These are phyloP conservation scores for Adelosebastes latens DNA, from an alignment of 2,797 vertebrate genomes.

Conservation along the genomic window DNA sequence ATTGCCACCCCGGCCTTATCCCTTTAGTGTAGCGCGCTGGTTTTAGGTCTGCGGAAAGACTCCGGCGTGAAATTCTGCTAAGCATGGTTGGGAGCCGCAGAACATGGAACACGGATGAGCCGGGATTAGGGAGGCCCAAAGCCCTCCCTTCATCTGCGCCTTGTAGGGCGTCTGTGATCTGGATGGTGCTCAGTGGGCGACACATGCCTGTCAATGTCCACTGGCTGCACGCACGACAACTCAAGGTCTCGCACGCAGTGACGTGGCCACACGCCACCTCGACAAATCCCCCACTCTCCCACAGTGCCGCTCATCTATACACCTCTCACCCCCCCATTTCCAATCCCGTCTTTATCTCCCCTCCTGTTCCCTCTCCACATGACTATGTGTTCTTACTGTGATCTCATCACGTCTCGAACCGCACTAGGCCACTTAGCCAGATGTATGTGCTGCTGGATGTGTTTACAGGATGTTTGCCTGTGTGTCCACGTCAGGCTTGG, in stretches of 20 bases:
- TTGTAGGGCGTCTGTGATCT: slow-evolving; percentile 81
- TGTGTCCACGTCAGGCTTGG: slow-evolving; percentile 3
- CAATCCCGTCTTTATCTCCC: slow-evolving; percentile 53
- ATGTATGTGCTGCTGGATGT: slow-evolving; percentile 38
- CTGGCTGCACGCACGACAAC: slow-evolving; percentile 50
- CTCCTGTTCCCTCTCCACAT: slow-evolving; percentile 49
- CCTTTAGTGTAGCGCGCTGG: slow-evolving; percentile 74
- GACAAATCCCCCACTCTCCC: slow-evolving; percentile 60
- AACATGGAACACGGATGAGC: slow-evolving; percentile 84
- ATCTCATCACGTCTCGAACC: slow-evolving; percentile 59
- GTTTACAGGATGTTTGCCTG: slow-evolving; percentile 34
- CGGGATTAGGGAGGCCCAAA: slow-evolving; percentile 82
- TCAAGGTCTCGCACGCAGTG: slow-evolving; percentile 19
- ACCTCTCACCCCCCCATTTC: slow-evolving; percentile 51
- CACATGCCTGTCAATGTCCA: slow-evolving; percentile 78
- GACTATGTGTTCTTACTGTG: slow-evolving; percentile 50
- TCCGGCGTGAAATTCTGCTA: slow-evolving; percentile 82
- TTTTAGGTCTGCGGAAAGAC: slow-evolving; percentile 76
- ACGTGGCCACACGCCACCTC: slow-evolving; percentile 54
- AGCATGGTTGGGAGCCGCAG: slow-evolving; percentile 76
- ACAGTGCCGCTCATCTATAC: slow-evolving; percentile 52
- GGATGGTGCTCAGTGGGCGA: slow-evolving; percentile 75
- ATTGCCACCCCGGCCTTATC: slow-evolving; percentile 77
- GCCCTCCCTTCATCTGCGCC: slow-evolving; percentile 74
- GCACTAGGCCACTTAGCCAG: slow-evolving; percentile 38